These are phyloP conservation scores for Cynodonichthys magdalenae DNA, from an alignment of 2,797 vertebrate species.

Conservation along the genomic window DNA sequence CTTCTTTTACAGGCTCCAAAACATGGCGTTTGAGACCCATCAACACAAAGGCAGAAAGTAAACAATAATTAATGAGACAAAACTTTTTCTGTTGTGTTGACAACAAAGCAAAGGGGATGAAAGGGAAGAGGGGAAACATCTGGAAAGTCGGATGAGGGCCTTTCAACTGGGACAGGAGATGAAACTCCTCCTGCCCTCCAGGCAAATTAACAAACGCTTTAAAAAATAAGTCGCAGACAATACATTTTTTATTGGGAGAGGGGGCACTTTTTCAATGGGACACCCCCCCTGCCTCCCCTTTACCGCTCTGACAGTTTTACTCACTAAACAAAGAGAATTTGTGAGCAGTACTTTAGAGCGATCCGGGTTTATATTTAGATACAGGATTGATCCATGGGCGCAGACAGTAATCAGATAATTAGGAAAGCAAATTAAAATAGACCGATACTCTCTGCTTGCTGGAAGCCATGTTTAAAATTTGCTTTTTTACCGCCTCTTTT, in stretches of 20 bases:
- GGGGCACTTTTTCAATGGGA: slow-evolving; percentile 34
- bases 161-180: slow-evolving; percentile 68
- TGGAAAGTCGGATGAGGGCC: slow-evolving; percentile 62
- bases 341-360: slow-evolving; percentile 55
- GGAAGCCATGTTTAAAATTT: slow-evolving; percentile 58
- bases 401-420: slow-evolving; percentile 79
- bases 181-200: slow-evolving; percentile 48
- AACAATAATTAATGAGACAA: slow-evolving; percentile 72
- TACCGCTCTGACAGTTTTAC: slow-evolving; percentile 52
- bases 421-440: slow-evolving; percentile 80
- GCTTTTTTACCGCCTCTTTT: slow-evolving; percentile 11
- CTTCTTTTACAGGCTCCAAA: slow-evolving; percentile 19
- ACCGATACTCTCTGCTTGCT: slow-evolving; percentile 73
- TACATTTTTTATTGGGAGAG: slow-evolving; percentile 45
- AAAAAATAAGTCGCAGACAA: slow-evolving; percentile 31
- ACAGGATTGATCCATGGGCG: slow-evolving; percentile 61
- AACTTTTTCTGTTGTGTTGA: slow-evolving; percentile 65
- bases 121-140: slow-evolving; percentile 65
- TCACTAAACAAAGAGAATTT: slow-evolving; percentile 70
- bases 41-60: slow-evolving; percentile 41
- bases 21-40: slow-evolving; percentile 43
- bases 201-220: slow-evolving; percentile 67
- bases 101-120: slow-evolving; percentile 55
- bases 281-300: slow-evolving; percentile 6
- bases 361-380: slow-evolving; percentile 71